Evolutionary conservation across 2,113 vertebrate species (phyloP), one percentile per base, ranked within the genome.

Genomic region (Petrocephalus microphthalmus): DNA sequence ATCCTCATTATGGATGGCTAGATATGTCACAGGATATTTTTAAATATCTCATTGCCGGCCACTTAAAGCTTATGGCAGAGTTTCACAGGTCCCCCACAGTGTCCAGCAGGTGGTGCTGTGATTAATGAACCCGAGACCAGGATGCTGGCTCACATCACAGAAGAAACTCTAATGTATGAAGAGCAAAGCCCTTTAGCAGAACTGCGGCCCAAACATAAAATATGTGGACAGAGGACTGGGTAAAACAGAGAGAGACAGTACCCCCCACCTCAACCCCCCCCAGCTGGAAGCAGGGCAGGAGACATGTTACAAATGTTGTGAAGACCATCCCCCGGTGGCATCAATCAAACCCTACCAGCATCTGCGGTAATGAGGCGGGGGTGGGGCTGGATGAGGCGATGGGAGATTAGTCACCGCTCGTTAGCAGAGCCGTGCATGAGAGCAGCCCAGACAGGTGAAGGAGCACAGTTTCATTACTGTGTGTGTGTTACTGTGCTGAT

Each of bases 231-330:
- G n/a, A 56, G 54, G 17, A 29, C n/a, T 29, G 52, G 25, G 29
- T 47, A 57, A 29, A 86, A 57, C 49, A 15, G 8, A n/a, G 83
- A 84, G 84, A 15, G 29, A 42, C 19, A 25, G 17, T 45, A 37
- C 17, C 82, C 86, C 47, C 82, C 57, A 81, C 82, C 51, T 25
- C 82, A 33, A 85, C 90, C 87, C 91, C 90, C 92, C 96, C 94
- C 94, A 94, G 96, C 95, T 93, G 96, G 95, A 94, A 92, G 94
- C 95, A 92, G 96, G 95, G 95, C 95, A 95, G 95, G 94, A 95
- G 97, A 95, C 96, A 97, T 97, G 97, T 98, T 97, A 97, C 97
- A 97, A 97, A 97, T 96, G 96, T 96, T 96, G 96, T 95, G 96
- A 96, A 98, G 97, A 97, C 95, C 96, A 96, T 96, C 96, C 96